Base-by-base conservation (phyloP, 2,797 vertebrate species). In the Sciurus vulgaris region DNA sequence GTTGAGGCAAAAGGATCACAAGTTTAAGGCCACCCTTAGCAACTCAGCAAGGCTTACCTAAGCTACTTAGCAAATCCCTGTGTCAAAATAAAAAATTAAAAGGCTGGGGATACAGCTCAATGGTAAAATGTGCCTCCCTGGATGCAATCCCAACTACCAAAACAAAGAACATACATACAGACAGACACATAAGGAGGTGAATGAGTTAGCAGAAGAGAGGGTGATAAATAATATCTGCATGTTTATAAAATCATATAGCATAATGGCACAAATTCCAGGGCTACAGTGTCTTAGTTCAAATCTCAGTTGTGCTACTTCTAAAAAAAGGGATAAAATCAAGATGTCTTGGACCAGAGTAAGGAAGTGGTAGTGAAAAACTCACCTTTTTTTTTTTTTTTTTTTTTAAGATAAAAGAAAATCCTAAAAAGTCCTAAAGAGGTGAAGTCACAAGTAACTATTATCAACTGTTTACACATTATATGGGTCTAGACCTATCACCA, bases 391-490 rank as follows among this genome's bases (percentile, higher is more conserved):
- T n/a, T 94, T 41, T 79, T 11, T 94, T 41, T 79, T 11, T 41
- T 89, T 65, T 35, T n/a, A 26, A 69, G 12, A 78, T 92, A 94
- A 4, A 89, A 35, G 49, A 83, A 94, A 96, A 96, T 41, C 14
- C 69, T 86, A 78, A 87, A 78, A 90, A 5, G 38, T 76, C 59
- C 92, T 26, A 41, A 35, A 65, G 79, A 86, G 41, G 24, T 20
- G 89, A 93, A 93, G 72, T 79, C 67, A 89, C 69, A 89, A 91
- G 51, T 61, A 96, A 89, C 3, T 89, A 65, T 33, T 41, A 91
- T 20, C n/a, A 88, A 17, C 14, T 83, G 30, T 59, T 44, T 38
- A 91, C 17, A 8, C 51, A 87, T 41, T 44, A 74, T 28, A 49
- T 2, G 83, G 22, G 5, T 72, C n/a, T 92, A 90, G 49, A 10